phyloP scores from a whole-genome alignment of 1,140 invertebrate genomes.

The Aporrectodea caliginosa region DNA sequence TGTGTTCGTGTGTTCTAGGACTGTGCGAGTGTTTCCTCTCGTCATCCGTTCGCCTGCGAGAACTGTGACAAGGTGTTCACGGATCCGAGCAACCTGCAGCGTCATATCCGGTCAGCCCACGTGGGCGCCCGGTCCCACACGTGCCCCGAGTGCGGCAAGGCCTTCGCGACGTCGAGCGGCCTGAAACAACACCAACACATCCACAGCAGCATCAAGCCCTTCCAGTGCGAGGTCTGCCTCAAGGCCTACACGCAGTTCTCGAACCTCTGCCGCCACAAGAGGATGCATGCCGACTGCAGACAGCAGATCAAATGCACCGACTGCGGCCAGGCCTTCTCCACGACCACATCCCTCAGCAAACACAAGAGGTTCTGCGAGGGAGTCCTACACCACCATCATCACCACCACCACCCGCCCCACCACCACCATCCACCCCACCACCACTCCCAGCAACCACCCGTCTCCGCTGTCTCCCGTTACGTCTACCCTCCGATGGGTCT shows the following conservation, averaged over 20 bases:
- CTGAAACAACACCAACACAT: constrained; percentile 95
- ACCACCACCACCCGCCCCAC: not conserved
- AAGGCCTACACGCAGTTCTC: constrained; percentile 99
- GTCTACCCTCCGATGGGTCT: not conserved
- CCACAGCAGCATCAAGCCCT: constrained; percentile 96
- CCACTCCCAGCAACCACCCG: not conserved
- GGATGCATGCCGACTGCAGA: constrained; percentile 83
- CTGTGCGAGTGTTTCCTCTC: constrained; percentile 42
- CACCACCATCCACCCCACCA: not conserved
- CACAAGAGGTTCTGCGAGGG: constrained; percentile 63
- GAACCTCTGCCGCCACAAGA: constrained; percentile 96
- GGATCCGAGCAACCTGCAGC: constrained; percentile 90
- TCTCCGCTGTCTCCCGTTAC: not conserved
- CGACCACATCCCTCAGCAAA: constrained; percentile 69
- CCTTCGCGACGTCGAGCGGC: constrained; percentile 93
- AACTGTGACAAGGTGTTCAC: constrained; percentile 92
- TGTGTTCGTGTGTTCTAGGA: not conserved
- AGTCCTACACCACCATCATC: constrained; percentile 27
- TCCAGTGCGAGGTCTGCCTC: constrained; percentile 68
- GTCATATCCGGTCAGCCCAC: constrained; percentile 90
- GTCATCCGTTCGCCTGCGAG: constrained; percentile 73
- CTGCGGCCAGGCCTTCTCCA: constrained; percentile 85
- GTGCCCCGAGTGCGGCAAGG: constrained; percentile 96
- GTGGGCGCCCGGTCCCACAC: constrained; percentile 88
- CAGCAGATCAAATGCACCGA: constrained; percentile 71